Evolutionary conservation across 2,888 invertebrate species (phyloP).

Genomic region (Melipona beecheii): DNA sequence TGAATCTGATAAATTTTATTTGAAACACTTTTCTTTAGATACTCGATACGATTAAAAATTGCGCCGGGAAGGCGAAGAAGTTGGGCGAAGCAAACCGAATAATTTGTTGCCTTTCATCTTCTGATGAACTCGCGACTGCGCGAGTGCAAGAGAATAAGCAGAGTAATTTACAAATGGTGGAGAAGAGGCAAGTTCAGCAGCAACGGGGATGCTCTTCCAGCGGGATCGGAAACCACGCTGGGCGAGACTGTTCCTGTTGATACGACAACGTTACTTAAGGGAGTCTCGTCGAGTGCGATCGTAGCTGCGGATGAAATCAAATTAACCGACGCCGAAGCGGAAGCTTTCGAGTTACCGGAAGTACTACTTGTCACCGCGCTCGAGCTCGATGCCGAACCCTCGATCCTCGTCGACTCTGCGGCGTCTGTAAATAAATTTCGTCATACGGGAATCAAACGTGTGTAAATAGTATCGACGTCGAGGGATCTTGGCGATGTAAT

Average conservation of each 20-base stretch:
- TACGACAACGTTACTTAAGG: constrained; percentile 48
- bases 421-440: constrained; percentile 24
- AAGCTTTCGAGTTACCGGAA: constrained; percentile 26
- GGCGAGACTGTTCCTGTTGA: constrained; percentile 62
- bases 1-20: too few species aligned
- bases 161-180: neutral
- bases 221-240: constrained; percentile 66
- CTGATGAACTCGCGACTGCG: too few species aligned
- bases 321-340: constrained; percentile 45
- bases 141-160: neutral
- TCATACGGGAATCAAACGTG: neutral
- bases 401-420: neutral
- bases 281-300: constrained; percentile 30
- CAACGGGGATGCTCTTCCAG: constrained; percentile 34
- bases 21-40: too few species aligned
- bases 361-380: constrained; percentile 1
- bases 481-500: neutral
- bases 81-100: too few species aligned
- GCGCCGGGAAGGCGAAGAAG: too few species aligned
- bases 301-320: constrained; percentile 34
- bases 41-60: too few species aligned
- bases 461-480: constrained; percentile 2
- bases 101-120: too few species aligned
- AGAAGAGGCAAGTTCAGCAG: neutral
- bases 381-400: constrained; percentile 12